phyloP scores from a whole-genome alignment of 2,113 vertebrate species.

The Centropristis striata region DNA sequence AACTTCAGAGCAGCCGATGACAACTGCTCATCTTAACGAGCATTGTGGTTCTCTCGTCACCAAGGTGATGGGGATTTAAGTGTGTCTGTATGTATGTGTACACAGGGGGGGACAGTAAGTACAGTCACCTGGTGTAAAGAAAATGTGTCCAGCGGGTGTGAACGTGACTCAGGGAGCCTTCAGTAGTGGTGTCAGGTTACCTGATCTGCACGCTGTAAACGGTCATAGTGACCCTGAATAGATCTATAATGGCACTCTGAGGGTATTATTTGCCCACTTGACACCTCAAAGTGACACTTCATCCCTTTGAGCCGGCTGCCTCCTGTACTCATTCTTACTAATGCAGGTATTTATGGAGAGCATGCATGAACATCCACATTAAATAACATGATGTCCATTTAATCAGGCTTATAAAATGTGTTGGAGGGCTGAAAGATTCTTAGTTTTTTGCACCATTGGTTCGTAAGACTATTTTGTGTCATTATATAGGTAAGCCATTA shows the following conservation, averaged over 20 bases:
- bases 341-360: constrained; percentile 54
- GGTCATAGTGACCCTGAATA: constrained; percentile 60
- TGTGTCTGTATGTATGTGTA: background rate
- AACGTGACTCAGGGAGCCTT: constrained; percentile 67
- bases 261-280: constrained; percentile 66
- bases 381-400: constrained; percentile 18
- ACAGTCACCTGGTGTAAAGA: constrained; percentile 24
- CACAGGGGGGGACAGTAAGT: background rate
- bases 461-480: constrained; percentile 22
- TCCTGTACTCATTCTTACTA: constrained; percentile 39
- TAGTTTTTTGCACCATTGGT: constrained; percentile 17
- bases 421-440: constrained; percentile 10
- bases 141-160: constrained; percentile 39
- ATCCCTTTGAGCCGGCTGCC: constrained; percentile 25
- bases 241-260: constrained; percentile 66
- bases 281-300: constrained; percentile 53
- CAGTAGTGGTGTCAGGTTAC: constrained; percentile 69
- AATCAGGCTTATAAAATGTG: constrained; percentile 30
- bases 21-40: constrained; percentile 79
- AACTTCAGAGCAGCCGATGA: constrained; percentile 63
- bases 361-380: constrained; percentile 16
- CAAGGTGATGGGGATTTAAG: constrained; percentile 59
- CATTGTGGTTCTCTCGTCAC: constrained; percentile 54
- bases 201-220: constrained; percentile 59
- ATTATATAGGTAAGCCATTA: constrained; percentile 35